Percentiles rank a stretch among this genome's conserved stretches.
phyloP scores from a whole-genome alignment of 2,888 invertebrate species.

The Lepidochitona cinerea region DNA sequence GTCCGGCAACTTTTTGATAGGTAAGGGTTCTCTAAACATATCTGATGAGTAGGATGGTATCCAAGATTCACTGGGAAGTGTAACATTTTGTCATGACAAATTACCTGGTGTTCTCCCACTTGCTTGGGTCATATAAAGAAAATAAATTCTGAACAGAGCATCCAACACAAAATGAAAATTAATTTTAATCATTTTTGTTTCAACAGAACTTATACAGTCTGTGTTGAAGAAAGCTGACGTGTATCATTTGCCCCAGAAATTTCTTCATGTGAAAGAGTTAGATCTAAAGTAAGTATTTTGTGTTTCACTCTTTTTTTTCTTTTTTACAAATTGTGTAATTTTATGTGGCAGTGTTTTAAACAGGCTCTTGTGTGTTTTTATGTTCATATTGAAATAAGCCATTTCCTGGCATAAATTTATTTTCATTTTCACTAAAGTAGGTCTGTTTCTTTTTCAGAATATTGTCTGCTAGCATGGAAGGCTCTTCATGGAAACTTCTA shows the following conservation, averaged over 20 bases:
- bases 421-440: background rate
- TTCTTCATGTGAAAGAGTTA: background rate
- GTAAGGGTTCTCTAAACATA: no score
- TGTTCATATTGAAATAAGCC: background rate
- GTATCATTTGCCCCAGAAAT: background rate
- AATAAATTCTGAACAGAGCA: background rate
- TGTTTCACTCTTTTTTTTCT: no score
- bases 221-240: background rate
- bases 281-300: background rate
- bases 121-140: background rate
- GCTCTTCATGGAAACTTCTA: background rate
- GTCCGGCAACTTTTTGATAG: no score
- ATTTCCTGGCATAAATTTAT: background rate
- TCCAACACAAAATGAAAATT: background rate
- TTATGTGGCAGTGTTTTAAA: background rate
- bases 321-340: no score
- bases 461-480: background rate
- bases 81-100: background rate
- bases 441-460: background rate
- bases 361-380: background rate
- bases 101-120: background rate
- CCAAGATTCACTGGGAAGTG: background rate
- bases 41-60: background rate
- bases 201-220: background rate
- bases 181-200: background rate